Evolutionary conservation across 2,113 vertebrate species (phyloP).

Genomic region (Hypomesus transpacificus): DNA sequence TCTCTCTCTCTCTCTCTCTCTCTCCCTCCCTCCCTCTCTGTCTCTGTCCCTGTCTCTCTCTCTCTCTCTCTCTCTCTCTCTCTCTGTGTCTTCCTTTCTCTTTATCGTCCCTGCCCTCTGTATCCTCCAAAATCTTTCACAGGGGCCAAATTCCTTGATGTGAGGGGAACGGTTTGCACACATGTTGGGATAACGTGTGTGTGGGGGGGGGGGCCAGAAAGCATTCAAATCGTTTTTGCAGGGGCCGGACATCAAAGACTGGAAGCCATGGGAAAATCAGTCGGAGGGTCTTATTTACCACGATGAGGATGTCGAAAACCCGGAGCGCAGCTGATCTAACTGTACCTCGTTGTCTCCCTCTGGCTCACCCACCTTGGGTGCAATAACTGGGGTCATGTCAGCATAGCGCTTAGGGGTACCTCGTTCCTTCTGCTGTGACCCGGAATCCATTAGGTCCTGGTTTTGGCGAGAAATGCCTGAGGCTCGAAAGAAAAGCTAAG

Average conservation of each 20-base stretch:
- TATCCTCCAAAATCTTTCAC: constrained; percentile 21
- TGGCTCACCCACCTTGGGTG: too few species aligned
- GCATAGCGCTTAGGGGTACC: too few species aligned
- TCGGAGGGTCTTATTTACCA: not conserved
- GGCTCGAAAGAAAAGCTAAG: too few species aligned
- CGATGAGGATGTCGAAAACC: too few species aligned
- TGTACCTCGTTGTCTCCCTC: not conserved
- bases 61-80: not conserved
- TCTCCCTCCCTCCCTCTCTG: not conserved
- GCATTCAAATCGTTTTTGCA: too few species aligned
- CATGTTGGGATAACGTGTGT: constrained; percentile 41
- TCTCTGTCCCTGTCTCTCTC: not conserved
- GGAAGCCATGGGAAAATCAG: not conserved
- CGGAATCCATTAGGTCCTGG: too few species aligned
- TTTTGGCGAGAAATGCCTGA: too few species aligned
- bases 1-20: not conserved
- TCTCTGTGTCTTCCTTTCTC: not conserved
- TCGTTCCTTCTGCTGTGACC: too few species aligned
- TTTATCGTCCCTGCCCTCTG: not conserved
- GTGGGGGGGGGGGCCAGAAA: too few species aligned
- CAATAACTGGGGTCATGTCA: too few species aligned
- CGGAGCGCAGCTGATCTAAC: not conserved
- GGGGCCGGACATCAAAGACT: constrained; percentile 56
- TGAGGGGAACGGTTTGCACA: constrained; percentile 36
- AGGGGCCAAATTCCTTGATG: constrained; percentile 40